Base-by-base conservation (phyloP, 1,140 invertebrate species). In the Aphaenogaster ashmeadi region DNA sequence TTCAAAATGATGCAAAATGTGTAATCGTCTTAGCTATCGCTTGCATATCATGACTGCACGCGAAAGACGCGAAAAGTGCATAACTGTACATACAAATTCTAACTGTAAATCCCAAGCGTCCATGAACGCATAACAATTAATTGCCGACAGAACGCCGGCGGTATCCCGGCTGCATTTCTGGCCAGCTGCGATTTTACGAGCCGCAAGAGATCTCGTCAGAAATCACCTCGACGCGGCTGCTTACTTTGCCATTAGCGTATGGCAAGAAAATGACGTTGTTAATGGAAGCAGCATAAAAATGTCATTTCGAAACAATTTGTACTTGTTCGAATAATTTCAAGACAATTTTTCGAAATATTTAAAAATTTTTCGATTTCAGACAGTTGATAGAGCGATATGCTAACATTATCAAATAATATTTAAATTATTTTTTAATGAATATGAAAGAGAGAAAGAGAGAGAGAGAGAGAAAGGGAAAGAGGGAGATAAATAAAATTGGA, bases 41-140 rank as follows among this genome's bases (percentile, higher is more conserved):
- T n/a, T 9, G 38, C 4, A 38, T 13, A 21, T 58, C 0, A 8
- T 21, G 54, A 41, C 9, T 2, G 36, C 15, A 15, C 5, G 5
- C 13, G n/a, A 56, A 75, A 75, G 72, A 38, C 7, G 60, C 41
- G 13, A 9, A 15, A 71, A 81, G 50, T n/a, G 13, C 15, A 72
- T 71, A 81, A 81, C 66, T 81, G 79, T 81, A 81, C 56, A 44
- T n/a, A 80, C n/a, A 56, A 71, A 72, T 81, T 27, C 66, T 81
- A 81, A 81, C 79, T 56, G 62, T 80, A 69, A 69, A 69, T 54
- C n/a, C 3, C 47, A 13, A 54, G n/a, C 33, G 50, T 38, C 18
- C 36, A 44, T 52, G 41, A 50, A 80, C 44, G 47, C 47, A 60
- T 56, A 81, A 81, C 21, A 81, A 72, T 50, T 81, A 79, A 81